Evolutionary conservation across 2,888 invertebrate genomes (phyloP).

Genomic region (Drymonia ruficornis): DNA sequence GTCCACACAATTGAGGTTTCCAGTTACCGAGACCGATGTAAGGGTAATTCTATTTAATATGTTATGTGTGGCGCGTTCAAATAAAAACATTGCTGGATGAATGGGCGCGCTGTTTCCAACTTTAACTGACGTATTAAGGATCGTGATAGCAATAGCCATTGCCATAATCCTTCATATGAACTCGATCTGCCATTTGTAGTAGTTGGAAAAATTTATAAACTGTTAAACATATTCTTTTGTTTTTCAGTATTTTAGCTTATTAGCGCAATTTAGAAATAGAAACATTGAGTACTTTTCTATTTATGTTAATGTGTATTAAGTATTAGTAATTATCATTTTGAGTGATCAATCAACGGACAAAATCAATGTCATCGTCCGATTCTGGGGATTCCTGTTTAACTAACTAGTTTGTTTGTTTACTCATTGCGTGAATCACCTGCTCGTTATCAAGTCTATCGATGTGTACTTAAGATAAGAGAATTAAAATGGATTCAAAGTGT

Average conservation of each 20-base stretch:
- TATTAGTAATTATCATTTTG: too few species aligned
- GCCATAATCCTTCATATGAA: background rate
- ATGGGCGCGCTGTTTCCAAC: constrained; percentile 70
- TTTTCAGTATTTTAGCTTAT: too few species aligned
- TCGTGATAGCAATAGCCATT: constrained; percentile 28
- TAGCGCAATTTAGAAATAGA: too few species aligned
- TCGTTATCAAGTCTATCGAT: constrained; percentile 15
- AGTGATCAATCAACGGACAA: too few species aligned
- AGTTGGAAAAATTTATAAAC: background rate
- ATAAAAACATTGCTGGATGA: constrained; percentile 78
- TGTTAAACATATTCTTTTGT: too few species aligned
- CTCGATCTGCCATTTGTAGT: background rate
- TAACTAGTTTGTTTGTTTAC: constrained; percentile 9
- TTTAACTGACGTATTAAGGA: constrained; percentile 55
- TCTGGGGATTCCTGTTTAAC: constrained; percentile 8
- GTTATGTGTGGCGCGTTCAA: constrained; percentile 59
- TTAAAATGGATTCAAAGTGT: constrained; percentile 17
- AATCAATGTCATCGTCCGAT: constrained; percentile 14
- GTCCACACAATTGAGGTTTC: constrained; percentile 45
- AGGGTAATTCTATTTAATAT: constrained; percentile 58
- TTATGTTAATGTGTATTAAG: too few species aligned
- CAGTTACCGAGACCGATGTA: constrained; percentile 42
- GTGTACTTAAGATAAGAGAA: constrained; percentile 19
- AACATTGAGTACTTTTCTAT: too few species aligned
- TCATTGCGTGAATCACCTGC: constrained; percentile 24